Percentiles rank a stretch among this genome's conserved stretches.
Evolutionary conservation across 1,140 invertebrate genomes (phyloP).

Genomic region (Propsilocerus akamusi): DNA sequence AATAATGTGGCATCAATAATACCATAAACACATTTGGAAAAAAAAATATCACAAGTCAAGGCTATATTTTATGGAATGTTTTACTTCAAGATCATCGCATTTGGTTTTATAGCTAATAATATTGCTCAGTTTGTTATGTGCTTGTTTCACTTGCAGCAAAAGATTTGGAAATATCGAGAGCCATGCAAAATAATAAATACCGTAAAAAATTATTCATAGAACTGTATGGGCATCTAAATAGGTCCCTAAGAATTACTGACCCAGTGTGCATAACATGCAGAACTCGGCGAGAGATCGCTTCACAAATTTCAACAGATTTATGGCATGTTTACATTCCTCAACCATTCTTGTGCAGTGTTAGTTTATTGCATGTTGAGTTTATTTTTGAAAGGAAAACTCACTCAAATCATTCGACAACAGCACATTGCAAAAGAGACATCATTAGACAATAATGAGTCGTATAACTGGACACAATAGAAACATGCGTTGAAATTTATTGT

Average conservation of each 20-base stretch:
- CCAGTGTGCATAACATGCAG: background rate
- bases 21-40: background rate
- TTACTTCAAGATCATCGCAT: background rate
- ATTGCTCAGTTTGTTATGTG: too few species aligned
- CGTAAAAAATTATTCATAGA: background rate
- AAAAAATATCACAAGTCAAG: background rate
- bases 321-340: background rate
- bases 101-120: background rate
- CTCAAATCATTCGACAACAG: too few species aligned
- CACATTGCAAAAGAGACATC: background rate
- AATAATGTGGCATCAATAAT: too few species aligned
- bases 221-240: background rate
- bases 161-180: too few species aligned
- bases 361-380: background rate
- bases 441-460: slow-evolving; percentile 1
- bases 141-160: too few species aligned
- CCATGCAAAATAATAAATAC: too few species aligned
- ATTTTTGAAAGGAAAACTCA: too few species aligned
- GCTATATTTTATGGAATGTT: background rate
- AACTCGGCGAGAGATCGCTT: background rate
- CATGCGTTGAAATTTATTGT: background rate
- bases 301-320: background rate
- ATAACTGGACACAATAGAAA: background rate
- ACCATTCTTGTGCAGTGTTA: background rate
- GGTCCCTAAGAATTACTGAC: background rate